phyloP scores from a whole-genome alignment of 2,113 vertebrate genomes.

The Peromyscus polionotus region DNA sequence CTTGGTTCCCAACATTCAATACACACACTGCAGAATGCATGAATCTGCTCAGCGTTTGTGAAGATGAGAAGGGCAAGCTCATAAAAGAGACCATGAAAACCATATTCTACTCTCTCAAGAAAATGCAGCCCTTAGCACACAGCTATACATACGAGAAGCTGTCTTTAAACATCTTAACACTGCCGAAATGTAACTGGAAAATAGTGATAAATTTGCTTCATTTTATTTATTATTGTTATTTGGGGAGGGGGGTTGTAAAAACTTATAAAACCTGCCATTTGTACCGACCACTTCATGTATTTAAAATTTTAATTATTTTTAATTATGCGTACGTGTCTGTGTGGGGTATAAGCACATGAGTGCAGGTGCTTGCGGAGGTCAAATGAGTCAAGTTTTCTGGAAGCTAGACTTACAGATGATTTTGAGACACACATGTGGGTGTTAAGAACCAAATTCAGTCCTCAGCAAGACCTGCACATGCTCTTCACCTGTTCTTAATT shows the following conservation, averaged over 20 bases:
- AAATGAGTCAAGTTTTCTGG: too few species aligned
- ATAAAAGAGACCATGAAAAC: conserved; percentile 16
- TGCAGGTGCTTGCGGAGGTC: not conserved
- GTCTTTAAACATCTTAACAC: not conserved
- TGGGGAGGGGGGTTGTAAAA: not conserved
- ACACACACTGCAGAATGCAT: not conserved
- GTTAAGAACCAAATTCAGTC: not conserved
- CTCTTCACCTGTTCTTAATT: not conserved
- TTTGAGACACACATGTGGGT: not conserved
- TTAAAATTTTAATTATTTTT: not conserved
- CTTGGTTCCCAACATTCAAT: conserved; percentile 37
- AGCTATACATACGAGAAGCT: conserved; percentile 1
- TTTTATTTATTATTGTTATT: too few species aligned
- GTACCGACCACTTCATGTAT: not conserved
- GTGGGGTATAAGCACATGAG: too few species aligned
- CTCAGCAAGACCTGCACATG: too few species aligned
- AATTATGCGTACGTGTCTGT: not conserved
- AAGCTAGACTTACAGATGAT: not conserved
- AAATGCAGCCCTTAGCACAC: not conserved
- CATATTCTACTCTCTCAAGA: conserved; percentile 19
- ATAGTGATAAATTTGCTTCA: not conserved
- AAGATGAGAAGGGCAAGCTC: conserved; percentile 61
- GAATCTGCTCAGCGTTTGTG: conserved; percentile 62
- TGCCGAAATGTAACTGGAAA: conserved; percentile 35
- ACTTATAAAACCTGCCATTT: not conserved